phyloP scores from a whole-genome alignment of 1,140 invertebrate species.

The Trichoplusia ni region DNA sequence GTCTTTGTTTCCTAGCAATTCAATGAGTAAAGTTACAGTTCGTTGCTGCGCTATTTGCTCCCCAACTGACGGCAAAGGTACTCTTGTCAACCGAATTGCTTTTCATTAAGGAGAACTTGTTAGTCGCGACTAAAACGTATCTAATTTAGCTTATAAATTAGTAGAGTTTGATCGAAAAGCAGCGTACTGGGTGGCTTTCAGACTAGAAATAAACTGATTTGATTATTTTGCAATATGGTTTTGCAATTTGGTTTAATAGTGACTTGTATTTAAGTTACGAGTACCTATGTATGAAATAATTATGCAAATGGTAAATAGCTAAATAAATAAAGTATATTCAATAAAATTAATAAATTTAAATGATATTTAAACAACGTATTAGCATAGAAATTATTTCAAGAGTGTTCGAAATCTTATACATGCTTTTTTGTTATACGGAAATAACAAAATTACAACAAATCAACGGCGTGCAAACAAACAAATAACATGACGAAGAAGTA shows the following conservation, averaged over 20 bases:
- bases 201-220: too few relatives aligned
- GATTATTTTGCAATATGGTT: too few relatives aligned
- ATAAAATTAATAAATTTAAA: too few relatives aligned
- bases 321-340: not conserved
- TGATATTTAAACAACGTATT: too few relatives aligned
- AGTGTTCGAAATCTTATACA: conserved; percentile 21
- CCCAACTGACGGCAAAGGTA: not conserved
- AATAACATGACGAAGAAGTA: conserved; percentile 16
- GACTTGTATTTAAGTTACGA: too few relatives aligned
- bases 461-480: conserved; percentile 22
- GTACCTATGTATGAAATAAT: too few relatives aligned
- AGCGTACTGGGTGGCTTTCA: too few relatives aligned
- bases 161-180: not conserved
- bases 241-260: too few relatives aligned
- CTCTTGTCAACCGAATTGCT: conserved; percentile 3
- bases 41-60: conserved; percentile 8
- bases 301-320: not conserved
- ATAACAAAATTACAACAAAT: conserved; percentile 21
- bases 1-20: not conserved
- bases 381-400: conserved; percentile 22
- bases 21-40: not conserved
- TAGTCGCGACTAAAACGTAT: not conserved
- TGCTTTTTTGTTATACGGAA: conserved; percentile 11
- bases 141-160: conserved; percentile 11
- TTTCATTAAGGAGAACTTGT: conserved; percentile 9